Evolutionary conservation across 2,888 invertebrate species (phyloP).

Genomic region (Amorpha juglandis): DNA sequence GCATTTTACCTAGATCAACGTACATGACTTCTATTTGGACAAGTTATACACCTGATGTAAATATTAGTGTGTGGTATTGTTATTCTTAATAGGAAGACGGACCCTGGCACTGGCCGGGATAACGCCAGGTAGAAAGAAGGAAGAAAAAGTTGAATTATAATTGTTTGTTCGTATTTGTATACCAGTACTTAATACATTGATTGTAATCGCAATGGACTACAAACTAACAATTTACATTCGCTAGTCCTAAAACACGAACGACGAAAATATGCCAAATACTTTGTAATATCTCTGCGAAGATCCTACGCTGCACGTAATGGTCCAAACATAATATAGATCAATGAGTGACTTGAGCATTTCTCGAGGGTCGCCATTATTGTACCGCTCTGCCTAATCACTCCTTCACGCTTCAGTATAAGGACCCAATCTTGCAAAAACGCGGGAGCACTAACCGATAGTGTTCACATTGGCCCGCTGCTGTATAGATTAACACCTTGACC

Average conservation of each 20-base stretch:
- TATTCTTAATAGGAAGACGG: too few relatives aligned
- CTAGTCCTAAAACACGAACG: neutral
- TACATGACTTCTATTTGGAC: neutral
- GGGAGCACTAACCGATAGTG: neutral
- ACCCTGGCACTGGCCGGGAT: too few relatives aligned
- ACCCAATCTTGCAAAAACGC: neutral
- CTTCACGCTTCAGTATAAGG: neutral
- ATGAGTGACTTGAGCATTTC: neutral
- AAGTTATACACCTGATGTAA: too few relatives aligned
- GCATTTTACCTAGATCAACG: neutral
- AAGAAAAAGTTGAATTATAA: too few relatives aligned
- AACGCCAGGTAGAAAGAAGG: too few relatives aligned
- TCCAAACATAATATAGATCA: neutral
- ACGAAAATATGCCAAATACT: neutral
- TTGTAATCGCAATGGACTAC: neutral
- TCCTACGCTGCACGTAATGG: neutral
- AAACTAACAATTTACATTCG: neutral
- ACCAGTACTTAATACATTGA: neutral
- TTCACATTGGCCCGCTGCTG: neutral
- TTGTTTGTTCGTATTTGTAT: too few relatives aligned
- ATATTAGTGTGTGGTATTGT: too few relatives aligned
- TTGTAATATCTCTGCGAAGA: neutral
- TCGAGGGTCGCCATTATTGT: neutral
- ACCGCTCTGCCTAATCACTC: neutral
- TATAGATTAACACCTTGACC: neutral